Base-by-base conservation (phyloP, 2,797 vertebrate genomes). In the Enteromius treurensis region DNA sequence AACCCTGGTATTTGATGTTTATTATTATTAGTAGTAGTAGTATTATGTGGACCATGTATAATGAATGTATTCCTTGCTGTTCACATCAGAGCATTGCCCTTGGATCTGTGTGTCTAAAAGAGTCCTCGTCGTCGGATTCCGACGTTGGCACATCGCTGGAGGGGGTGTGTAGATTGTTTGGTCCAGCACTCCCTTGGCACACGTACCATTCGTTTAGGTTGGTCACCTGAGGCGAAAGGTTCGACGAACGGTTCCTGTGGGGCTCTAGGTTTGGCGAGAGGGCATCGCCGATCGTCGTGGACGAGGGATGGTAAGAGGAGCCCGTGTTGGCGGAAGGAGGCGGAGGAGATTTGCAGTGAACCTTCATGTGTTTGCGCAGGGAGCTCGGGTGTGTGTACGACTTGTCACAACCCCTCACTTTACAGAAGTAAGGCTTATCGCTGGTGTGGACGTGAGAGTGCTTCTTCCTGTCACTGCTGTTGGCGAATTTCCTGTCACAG, bases 151-250 rank as follows among this genome's bases (percentile, higher is more conserved):
- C 94, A 1, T 97, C 96, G 91, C 97, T 98, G 90, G 96, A 96
- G 81, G 98, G 96, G 19, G 96, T 95, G 90, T 96, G 97, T 68
- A 98, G 94, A 91, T 96, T 95, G 87, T 96, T 96, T 69, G 96
- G 94, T 0, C 91, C 95, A 0, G 95, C 97, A 71, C 95, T 96
- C 37, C 97, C 97, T 89, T 99, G 97, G 91, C 98, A 99, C 87
- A 99, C 98, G 37, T 99, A 99, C 98, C 98, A 99, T 94, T 99
- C 97, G 84, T 97, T 99, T 92, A 99, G 96, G 94, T 99, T 97
- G 93, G 97, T 98, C 90, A 99, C 98, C 91, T 97, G 97, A 91
- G 97, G 96, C 83, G 98, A 98, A 19, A 99, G 95, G 91, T 95
- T 96, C 55, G 95, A 84, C 0, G 95, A 92, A 73, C 95, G 96